Evolutionary conservation across 2,797 vertebrate species (phyloP), one percentile per base, ranked within the genome.

Genomic region (Paguma larvata): DNA sequence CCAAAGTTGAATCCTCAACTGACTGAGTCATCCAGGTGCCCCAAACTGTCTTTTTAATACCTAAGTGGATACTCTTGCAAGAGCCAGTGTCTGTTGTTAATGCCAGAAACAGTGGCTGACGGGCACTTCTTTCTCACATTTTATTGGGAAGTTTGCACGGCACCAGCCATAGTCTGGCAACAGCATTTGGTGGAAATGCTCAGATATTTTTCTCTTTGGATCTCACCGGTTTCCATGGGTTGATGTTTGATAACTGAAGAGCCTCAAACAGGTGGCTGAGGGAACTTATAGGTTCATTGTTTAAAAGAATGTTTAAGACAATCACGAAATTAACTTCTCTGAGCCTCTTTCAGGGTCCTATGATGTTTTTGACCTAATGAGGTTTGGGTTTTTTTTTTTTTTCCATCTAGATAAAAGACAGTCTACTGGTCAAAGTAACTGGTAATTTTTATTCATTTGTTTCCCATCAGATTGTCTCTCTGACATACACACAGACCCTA

Each of bases 401-500:
- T 48, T 27, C 80, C 82, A 75, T 85, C 34, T 78, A 85, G 77
- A 92, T 67, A 56, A 85, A 68, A 95, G 56, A 65, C n/a, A 87
- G 34, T 38, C 73, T 62, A 46, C 34, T 77, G 23, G 4, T 32
- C 72, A 91, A 34, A 23, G 16, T 53, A 67, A 14, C 48, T 95
- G 78, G 85, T 91, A 14, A 6, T 38, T 96, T 94, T 56, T 85
- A 68, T 83, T 85, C 32, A 53, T 73, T 94, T 32, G 70, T 80
- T 94, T 95, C 41, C 70, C 48, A 46, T 67, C 38, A 87, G 82
- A 72, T 8, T 83, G 56, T 79, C 32, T 89, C 59, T 93, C 89
- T 65, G 83, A 80, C 80, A 68, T 8, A 65, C 18, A 68, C 41
- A 13, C 27, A 44, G 15, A 18, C 78, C 78, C 78, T 77, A 70